Base-by-base conservation (phyloP, 2,888 invertebrate species). In the Oxyteleia sp. region DNA sequence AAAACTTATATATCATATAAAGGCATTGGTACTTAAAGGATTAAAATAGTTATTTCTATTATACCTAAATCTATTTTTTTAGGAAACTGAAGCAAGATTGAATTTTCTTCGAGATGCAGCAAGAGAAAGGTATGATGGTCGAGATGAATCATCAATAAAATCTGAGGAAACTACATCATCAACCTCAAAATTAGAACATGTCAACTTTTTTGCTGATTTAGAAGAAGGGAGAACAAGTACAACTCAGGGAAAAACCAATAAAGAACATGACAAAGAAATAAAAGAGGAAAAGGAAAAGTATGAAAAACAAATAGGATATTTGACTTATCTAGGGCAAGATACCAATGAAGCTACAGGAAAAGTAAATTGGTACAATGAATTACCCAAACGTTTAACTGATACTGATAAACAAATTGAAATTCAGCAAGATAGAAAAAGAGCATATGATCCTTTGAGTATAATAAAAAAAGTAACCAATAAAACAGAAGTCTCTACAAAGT, bases 291-390 rank as follows among this genome's bases (percentile, higher is more conserved):
- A 96, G 91, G 99, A 99, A 93, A 98, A 98, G 89, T 99, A 98
- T 94, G 99, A 99, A 92, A 99, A 99, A 92, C 97, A 98, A 94
- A 98, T 99, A 90, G 99, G 99, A 0, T 97, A 98, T 89, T 94
- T 99, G 41, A 99, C 98, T 2, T 99, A 99, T 94, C 94, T 99
- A 68, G 99, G 99, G 0, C 99, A 99, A 94, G 97, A 98, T 90
- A 97, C 97, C 35, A 96, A 97, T 93, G 98, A 98, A 94, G 95
- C n/a, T n/a, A n/a, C n/a, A n/a, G n/a, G n/a, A n/a, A n/a, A n/a
- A 89, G 95, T 95, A 88, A 97, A 97, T 88, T 99, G 99, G 98
- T 99, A 98, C 94, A 96, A 98, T 93, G 94, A 96, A 69, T 93
- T 95, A 18, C 97, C 97, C 49, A 94, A 95, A 35, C 93, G 95